These are phyloP conservation scores for Drepanosiphum platanoidis DNA, from an alignment of 2,888 invertebrate genomes.

Conservation along the genomic window DNA sequence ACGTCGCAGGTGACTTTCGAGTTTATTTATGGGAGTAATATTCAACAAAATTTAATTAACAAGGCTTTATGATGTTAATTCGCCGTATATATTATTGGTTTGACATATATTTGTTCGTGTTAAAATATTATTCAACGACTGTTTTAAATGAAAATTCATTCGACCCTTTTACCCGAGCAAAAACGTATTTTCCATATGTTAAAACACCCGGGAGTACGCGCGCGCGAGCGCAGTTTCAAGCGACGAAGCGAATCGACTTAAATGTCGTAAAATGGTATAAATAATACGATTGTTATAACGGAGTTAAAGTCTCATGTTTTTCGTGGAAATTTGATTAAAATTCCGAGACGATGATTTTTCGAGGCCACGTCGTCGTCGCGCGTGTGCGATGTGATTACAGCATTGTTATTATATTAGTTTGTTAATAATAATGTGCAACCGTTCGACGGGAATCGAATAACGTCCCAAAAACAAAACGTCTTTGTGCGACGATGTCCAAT, in stretches of 20 bases:
- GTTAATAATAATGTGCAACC: too few relatives aligned
- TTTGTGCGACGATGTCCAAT: too few relatives aligned
- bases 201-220: neutral
- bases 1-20: neutral
- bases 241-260: neutral
- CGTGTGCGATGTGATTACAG: neutral
- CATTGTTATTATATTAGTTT: too few relatives aligned
- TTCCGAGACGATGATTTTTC: neutral
- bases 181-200: neutral
- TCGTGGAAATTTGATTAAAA: neutral
- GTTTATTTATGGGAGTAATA: neutral
- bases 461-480: too few relatives aligned
- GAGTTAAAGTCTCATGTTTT: neutral
- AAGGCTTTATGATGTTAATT: neutral
- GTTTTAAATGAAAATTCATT: conserved; percentile 5
- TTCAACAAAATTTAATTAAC: neutral
- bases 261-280: neutral
- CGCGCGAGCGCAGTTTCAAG: neutral
- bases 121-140: conserved; percentile 14
- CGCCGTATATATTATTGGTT: neutral
- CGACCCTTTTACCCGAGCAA: neutral
- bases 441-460: too few relatives aligned
- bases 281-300: neutral
- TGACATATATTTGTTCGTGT: neutral
- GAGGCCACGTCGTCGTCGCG: neutral